Base-by-base conservation (phyloP, 2,797 vertebrate species). In the Peromyscus aztecus region DNA sequence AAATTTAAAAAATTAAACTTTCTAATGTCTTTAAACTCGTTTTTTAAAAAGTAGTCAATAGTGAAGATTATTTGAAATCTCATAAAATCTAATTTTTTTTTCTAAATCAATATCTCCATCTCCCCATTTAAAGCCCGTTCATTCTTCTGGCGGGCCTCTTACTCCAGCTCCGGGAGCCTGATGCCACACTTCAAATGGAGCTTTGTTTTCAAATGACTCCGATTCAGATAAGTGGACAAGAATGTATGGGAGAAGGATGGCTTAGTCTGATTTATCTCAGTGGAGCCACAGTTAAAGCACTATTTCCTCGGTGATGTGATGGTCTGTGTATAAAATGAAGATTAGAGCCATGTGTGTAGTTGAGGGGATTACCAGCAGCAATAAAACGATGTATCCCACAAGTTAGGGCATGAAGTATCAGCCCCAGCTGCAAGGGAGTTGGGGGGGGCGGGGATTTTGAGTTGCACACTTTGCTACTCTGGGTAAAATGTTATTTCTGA, bases 21-120 rank as follows among this genome's bases (percentile, higher is more conserved):
- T 52, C 24, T 31, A 69, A 37, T 89, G 9, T 82, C 34, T 96
- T 94, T 34, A 57, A 57, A 78, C 81, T 49, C 23, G 59, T 55
- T 85, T 82, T 91, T 63, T 96, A 67, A 87, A 87, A 94, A 73
- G 43, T 7, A 91, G 21, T 37, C n/a, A 69, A 21, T 43, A 67
- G 29, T 52, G 43, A 92, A 91, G 24, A 81, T 31, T 84, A 77
- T 61, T 81, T 94, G 61, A 94, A 96, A 96, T 78, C 69, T 96
- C 94, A 3, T 55, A 77, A 96, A 90, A 94, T n/a, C 67, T 80
- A 14, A n/a, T 40, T 59, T 73, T 34, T 34, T 78, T 94, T 96
- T 91, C 55, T 65, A 34, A 89, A 85, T 93, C 43, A 88, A 1
- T 69, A n/a, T n/a, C 90, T 94, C 46, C 8, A 24, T n/a, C 19